phyloP scores from a whole-genome alignment of 2,797 vertebrate genomes.

The Poecilia velifera region DNA sequence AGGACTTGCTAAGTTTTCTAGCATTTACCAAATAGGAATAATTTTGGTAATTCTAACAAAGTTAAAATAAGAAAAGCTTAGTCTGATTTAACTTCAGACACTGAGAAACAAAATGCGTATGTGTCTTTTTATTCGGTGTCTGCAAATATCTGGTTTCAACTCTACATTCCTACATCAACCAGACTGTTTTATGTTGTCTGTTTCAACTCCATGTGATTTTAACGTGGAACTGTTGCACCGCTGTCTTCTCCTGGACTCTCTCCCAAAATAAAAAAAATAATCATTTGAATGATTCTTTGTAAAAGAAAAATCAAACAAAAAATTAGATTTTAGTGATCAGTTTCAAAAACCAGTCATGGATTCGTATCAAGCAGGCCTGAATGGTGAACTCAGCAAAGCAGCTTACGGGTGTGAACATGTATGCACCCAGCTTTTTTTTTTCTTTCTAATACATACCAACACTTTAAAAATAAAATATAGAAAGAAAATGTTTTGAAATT shows the following conservation, averaged over 20 bases:
- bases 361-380: not conserved
- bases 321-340: not conserved
- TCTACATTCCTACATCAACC: too few relatives aligned
- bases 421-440: not conserved
- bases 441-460: not conserved
- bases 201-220: not conserved
- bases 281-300: not conserved
- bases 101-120: too few relatives aligned
- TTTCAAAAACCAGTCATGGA: not conserved
- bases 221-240: not conserved
- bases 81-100: too few relatives aligned
- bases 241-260: not conserved
- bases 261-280: not conserved
- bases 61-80: too few relatives aligned
- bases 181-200: too few relatives aligned
- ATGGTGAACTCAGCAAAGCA: not conserved
- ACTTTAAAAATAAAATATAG: not conserved
- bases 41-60: too few relatives aligned
- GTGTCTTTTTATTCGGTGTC: too few relatives aligned
- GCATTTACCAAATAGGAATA: too few relatives aligned
- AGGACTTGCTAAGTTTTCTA: too few relatives aligned
- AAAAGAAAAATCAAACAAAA: not conserved
- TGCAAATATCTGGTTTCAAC: too few relatives aligned
- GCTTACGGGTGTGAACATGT: not conserved
- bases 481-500: not conserved